A percentile compares a stretch with the other conserved stretches of the same genome.
Evolutionary conservation across 2,113 vertebrate genomes (phyloP).

Genomic region (Micronycteris hirsuta): DNA sequence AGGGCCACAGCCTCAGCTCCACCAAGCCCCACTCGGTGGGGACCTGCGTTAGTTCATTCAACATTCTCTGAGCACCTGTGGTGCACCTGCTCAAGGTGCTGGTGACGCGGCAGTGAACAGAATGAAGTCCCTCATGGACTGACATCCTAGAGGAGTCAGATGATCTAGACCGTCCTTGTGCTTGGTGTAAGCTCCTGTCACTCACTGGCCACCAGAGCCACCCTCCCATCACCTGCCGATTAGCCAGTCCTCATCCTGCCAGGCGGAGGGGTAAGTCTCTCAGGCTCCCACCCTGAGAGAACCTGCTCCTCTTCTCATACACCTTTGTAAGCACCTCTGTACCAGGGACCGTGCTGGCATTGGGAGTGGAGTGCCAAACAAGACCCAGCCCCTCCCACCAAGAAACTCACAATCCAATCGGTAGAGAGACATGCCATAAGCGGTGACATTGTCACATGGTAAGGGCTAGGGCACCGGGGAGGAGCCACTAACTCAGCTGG

Average conservation of each 20-base stretch:
- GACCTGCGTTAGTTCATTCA: background rate
- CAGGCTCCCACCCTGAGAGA: background rate
- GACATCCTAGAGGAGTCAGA: background rate
- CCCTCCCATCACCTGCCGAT: background rate
- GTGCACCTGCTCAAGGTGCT: background rate
- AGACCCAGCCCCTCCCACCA: background rate
- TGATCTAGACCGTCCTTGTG: background rate
- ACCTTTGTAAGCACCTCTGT: background rate
- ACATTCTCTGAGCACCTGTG: fast-evolving
- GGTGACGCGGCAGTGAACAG: background rate
- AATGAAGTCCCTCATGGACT: background rate
- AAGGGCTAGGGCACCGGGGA: background rate
- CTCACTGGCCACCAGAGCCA: background rate
- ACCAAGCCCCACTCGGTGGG: too few species aligned
- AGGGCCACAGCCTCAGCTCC: background rate
- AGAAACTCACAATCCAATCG: background rate
- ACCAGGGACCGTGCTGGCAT: background rate
- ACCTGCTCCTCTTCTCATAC: background rate
- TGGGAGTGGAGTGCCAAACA: background rate
- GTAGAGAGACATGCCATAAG: background rate
- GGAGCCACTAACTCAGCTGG: background rate
- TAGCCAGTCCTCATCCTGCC: background rate
- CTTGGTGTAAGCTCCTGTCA: background rate
- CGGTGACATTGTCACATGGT: background rate
- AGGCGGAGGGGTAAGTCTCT: background rate